Conservation (phyloP, 2,113 vertebrate species). For the Aspiorhynchus laticeps region DNA sequence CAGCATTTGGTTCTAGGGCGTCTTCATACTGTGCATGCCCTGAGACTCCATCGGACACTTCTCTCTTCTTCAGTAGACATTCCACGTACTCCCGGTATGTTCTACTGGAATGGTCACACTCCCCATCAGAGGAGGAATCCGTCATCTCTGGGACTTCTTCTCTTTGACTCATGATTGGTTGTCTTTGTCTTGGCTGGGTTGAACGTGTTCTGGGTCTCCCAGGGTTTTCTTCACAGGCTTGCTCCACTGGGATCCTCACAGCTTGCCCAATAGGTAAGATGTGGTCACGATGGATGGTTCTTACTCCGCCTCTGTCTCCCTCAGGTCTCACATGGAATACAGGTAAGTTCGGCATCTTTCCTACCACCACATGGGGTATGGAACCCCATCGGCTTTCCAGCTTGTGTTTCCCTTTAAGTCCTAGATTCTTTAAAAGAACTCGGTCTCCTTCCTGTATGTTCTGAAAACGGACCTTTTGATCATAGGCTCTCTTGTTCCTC, state of each 20-base stretch:
- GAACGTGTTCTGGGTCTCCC: conserved; percentile 1
- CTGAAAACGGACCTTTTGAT: conserved; percentile 19
- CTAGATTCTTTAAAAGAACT: conserved; percentile 35
- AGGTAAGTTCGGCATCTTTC: conserved; percentile 39
- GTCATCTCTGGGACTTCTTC: background rate
- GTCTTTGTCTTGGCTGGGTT: too few relatives aligned
- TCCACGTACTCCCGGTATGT: background rate
- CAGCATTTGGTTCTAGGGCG: background rate
- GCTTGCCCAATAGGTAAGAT: background rate
- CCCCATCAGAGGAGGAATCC: background rate
- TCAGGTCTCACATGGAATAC: conserved; percentile 15
- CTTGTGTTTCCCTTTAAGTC: conserved; percentile 36
- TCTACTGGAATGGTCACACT: background rate
- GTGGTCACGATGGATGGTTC: background rate
- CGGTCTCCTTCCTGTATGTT: conserved; percentile 17
- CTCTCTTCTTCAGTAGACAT: background rate
- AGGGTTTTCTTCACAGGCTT: background rate
- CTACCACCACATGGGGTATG: conserved; percentile 37
- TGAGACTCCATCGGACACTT: background rate
- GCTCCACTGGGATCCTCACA: background rate
- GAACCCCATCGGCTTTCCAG: conserved; percentile 27
- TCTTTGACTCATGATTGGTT: too few relatives aligned
- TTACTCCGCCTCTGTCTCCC: background rate
- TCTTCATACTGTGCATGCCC: background rate
- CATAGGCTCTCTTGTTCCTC: conserved; percentile 27